Evolutionary conservation across 2,888 invertebrate genomes (phyloP).

Genomic region (Drosophila conformis): DNA sequence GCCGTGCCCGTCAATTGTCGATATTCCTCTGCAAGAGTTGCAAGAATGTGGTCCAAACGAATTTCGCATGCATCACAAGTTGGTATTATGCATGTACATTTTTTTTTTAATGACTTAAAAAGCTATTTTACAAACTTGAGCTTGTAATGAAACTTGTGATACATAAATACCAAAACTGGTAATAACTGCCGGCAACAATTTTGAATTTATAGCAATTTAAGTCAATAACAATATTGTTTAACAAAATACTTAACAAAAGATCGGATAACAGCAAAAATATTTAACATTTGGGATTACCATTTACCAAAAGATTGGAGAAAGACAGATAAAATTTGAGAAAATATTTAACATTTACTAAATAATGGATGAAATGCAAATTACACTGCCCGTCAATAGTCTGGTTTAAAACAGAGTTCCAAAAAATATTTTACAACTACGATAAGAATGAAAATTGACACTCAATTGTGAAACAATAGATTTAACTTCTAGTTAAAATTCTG

Average conservation of each 20-base stretch:
- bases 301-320: too few relatives aligned
- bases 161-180: not conserved
- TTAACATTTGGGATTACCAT: too few relatives aligned
- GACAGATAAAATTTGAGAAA: too few relatives aligned
- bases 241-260: not conserved
- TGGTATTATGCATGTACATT: not conserved
- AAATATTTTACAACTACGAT: not conserved
- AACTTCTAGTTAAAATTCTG: too few relatives aligned
- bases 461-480: too few relatives aligned
- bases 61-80: not conserved
- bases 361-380: too few relatives aligned
- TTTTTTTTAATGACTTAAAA: not conserved
- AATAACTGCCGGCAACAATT: not conserved
- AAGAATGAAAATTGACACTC: not conserved
- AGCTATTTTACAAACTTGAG: not conserved
- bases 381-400: not conserved
- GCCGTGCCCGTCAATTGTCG: slow-evolving; percentile 75
- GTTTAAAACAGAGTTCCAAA: not conserved
- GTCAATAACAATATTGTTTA: not conserved
- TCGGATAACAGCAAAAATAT: not conserved
- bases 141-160: not conserved
- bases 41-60: not conserved
- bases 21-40: slow-evolving; percentile 77
- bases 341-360: too few relatives aligned
- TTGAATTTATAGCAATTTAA: not conserved